Conservation (phyloP, 2,888 invertebrate genomes). For the Harpagoxenus sublaevis region DNA sequence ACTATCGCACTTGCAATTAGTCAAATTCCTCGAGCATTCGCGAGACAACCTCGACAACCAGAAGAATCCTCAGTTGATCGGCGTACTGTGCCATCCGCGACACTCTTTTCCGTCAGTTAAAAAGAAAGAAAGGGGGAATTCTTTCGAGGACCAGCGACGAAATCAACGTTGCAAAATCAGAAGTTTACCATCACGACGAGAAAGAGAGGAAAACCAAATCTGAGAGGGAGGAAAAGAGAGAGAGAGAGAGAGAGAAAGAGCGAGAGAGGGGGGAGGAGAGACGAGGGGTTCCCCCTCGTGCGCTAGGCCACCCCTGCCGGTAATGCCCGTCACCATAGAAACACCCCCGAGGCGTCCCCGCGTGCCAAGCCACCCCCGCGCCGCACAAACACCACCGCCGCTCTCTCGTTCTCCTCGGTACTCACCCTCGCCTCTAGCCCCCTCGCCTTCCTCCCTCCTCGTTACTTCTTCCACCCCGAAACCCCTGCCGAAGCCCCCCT, state of each 20-base stretch:
- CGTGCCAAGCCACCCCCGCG: slow-evolving; percentile 80
- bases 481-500: slow-evolving; percentile 72
- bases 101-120: not conserved
- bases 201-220: slow-evolving; percentile 53
- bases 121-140: slow-evolving; percentile 45
- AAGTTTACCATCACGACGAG: slow-evolving; percentile 44
- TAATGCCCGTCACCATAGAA: slow-evolving; percentile 82
- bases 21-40: not conserved
- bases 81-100: slow-evolving; percentile 7
- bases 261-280: slow-evolving; percentile 48
- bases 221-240: slow-evolving; percentile 31
- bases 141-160: slow-evolving; percentile 39
- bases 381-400: slow-evolving; percentile 66
- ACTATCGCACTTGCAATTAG: not conserved
- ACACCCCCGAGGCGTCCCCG: slow-evolving; percentile 84
- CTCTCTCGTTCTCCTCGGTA: slow-evolving; percentile 39
- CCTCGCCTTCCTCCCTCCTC: slow-evolving; percentile 45
- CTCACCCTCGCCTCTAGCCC: slow-evolving; percentile 30
- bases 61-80: not conserved
- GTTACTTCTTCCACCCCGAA: slow-evolving; percentile 61
- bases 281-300: slow-evolving; percentile 57
- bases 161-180: slow-evolving; percentile 61
- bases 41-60: not conserved
- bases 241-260: slow-evolving; percentile 37
- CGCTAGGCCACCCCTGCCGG: slow-evolving; percentile 74